Evolutionary conservation across 2,797 vertebrate species (phyloP).

Genomic region (Catharus ustulatus): DNA sequence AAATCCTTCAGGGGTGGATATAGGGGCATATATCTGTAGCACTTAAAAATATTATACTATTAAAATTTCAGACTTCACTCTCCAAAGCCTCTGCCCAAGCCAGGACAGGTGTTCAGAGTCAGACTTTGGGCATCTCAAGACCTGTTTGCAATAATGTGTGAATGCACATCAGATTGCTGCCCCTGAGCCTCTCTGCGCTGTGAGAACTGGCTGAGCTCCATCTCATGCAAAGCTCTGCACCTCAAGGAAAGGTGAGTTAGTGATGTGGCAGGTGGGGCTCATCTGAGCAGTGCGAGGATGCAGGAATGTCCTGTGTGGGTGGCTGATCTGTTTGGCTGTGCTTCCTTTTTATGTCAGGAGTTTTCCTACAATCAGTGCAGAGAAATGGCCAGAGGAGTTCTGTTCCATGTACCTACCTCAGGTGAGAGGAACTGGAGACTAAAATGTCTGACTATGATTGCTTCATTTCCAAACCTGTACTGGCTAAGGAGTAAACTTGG

Average conservation of each 20-base stretch:
- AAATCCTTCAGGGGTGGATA: not conserved
- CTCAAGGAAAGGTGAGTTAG: not conserved
- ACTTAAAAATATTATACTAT: not conserved
- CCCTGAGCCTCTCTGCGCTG: too few relatives aligned
- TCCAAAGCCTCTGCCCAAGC: not conserved
- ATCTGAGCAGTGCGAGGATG: not conserved
- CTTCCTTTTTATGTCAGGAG: not conserved
- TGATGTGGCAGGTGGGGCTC: not conserved
- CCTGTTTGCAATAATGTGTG: not conserved
- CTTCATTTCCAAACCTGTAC: not conserved
- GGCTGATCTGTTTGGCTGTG: not conserved
- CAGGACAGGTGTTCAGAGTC: not conserved
- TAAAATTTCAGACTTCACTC: not conserved
- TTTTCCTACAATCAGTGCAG: not conserved
- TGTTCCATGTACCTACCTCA: not conserved
- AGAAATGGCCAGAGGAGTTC: not conserved
- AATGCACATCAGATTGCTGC: not conserved
- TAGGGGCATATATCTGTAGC: not conserved
- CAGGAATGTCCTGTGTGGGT: not conserved
- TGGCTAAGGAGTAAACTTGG: not conserved
- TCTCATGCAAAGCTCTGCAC: not conserved
- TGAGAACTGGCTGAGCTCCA: not conserved
- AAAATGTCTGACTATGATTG: not conserved
- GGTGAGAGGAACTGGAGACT: not conserved
- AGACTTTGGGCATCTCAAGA: not conserved